Evolutionary conservation across 2,888 invertebrate genomes (phyloP).

Genomic region (Tortricodes alternella): DNA sequence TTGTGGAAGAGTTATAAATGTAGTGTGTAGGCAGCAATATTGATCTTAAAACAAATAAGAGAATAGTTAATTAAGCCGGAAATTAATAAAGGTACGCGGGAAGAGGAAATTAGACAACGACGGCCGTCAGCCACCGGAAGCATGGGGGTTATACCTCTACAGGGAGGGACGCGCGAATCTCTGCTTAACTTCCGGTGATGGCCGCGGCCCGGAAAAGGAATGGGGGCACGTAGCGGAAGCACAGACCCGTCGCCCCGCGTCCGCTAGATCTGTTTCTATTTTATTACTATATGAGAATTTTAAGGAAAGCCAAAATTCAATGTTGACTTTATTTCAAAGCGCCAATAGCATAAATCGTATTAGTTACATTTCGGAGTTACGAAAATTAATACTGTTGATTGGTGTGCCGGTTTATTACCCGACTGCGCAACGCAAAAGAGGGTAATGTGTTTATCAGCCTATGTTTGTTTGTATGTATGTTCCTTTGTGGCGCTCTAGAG

Average conservation of each 20-base stretch:
- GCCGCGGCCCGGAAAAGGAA: conserved; percentile 59
- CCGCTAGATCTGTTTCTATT: conserved; percentile 25
- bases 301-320: too few species aligned
- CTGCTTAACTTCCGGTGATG: conserved; percentile 66
- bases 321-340: too few species aligned
- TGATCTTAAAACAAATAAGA: conserved; percentile 64
- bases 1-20: too few species aligned
- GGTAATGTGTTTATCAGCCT: too few species aligned
- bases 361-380: background rate
- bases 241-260: conserved; percentile 25
- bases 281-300: background rate
- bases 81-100: conserved; percentile 72
- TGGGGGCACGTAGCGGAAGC: conserved; percentile 42
- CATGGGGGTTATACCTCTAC: conserved; percentile 51
- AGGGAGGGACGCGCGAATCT: conserved; percentile 56
- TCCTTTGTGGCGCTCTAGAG: too few species aligned
- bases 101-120: conserved; percentile 79
- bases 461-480: too few species aligned
- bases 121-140: conserved; percentile 67
- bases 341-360: too few species aligned
- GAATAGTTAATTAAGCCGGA: conserved; percentile 73
- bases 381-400: background rate
- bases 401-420: background rate
- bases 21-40: background rate
- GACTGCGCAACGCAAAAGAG: too few species aligned